Percentiles rank a stretch among this genome's conserved stretches.
phyloP scores from a whole-genome alignment of 2,888 invertebrate genomes.

The Dicycla oo region DNA sequence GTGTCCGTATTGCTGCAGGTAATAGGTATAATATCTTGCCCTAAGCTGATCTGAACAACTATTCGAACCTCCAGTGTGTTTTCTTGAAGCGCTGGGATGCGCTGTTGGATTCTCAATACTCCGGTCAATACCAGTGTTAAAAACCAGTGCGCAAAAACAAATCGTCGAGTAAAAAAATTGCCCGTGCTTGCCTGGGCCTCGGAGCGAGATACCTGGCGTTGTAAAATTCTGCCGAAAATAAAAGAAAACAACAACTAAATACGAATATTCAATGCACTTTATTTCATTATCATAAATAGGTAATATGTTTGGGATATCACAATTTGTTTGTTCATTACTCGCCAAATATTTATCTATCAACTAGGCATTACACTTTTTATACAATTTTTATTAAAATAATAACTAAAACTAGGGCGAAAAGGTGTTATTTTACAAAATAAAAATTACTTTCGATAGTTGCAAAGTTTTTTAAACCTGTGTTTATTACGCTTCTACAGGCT shows the following conservation, averaged over 20 bases:
- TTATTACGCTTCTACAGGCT: no score
- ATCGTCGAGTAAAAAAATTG: no score
- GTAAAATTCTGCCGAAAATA: neutral
- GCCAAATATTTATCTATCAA: slow-evolving; percentile 69
- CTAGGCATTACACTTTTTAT: slow-evolving; percentile 43
- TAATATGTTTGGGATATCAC: slow-evolving; percentile 85
- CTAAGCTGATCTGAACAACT: no score
- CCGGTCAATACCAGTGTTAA: neutral
- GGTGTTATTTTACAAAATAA: slow-evolving; percentile 13
- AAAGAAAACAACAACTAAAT: slow-evolving; percentile 26
- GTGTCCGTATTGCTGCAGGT: no score
- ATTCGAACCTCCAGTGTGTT: no score
- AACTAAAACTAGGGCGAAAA: slow-evolving; percentile 29
- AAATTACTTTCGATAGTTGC: neutral
- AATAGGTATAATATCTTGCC: no score
- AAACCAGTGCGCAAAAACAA: no score
- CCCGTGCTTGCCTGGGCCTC: neutral
- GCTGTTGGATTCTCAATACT: no score
- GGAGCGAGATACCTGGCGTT: neutral
- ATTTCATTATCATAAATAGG: slow-evolving; percentile 79
- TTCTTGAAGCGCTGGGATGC: no score
- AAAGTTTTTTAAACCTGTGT: neutral
- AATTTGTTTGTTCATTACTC: slow-evolving; percentile 79
- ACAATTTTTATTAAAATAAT: slow-evolving; percentile 33
- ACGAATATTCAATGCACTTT: slow-evolving; percentile 72